Evolutionary conservation across 1,140 invertebrate genomes (phyloP), one percentile per base, ranked within the genome.

Genomic region (Nilaparvata lugens): DNA sequence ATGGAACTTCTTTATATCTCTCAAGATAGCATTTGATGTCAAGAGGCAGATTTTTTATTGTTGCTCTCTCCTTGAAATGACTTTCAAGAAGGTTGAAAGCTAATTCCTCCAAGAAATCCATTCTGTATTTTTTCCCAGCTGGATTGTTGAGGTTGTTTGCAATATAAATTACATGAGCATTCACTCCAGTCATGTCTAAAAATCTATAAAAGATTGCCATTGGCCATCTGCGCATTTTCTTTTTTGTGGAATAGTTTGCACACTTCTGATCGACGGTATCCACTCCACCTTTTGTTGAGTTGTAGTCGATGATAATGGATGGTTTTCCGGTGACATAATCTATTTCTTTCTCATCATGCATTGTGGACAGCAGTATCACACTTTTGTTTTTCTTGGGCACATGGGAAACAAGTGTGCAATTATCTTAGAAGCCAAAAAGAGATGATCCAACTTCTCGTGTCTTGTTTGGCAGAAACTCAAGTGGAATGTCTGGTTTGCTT

Each of bases 211-310:
- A 71, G 9, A 69, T 59, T 11, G 66, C 63, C 54, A 69, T 52
- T n/a, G 71, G 68, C 69, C 71, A 72, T 58, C 70, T 58, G 24
- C 63, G 56, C 16, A 61, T 67, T 60, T 55, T 43, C 52, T 67
- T 45, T 56, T 61, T 58, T 31, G 51, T 57, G 18, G 55, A 61
- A 60, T 70, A 69, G 28, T 55, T 66, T 0, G 66, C 60, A 64
- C 70, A 71, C 56, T 70, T 69, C 58, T 73, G 55, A 63, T 78
- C 73, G 6, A 76, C 58, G 14, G 62, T 60, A 64, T 76, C 74
- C 14, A 60, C 68, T 9, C 71, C 71, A 40, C 53, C 59, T 66
- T 72, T 72, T 23, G 66, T 72, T 16, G n/a, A 42, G 28, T 71
- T 70, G 52, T 71, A 70, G 51, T 58, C 63, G 19, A 45, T 19